A percentile compares a stretch with the other conserved stretches of the same genome.
Evolutionary conservation across 2,113 vertebrate species (phyloP).

Genomic region (Rousettus leschenaultii): DNA sequence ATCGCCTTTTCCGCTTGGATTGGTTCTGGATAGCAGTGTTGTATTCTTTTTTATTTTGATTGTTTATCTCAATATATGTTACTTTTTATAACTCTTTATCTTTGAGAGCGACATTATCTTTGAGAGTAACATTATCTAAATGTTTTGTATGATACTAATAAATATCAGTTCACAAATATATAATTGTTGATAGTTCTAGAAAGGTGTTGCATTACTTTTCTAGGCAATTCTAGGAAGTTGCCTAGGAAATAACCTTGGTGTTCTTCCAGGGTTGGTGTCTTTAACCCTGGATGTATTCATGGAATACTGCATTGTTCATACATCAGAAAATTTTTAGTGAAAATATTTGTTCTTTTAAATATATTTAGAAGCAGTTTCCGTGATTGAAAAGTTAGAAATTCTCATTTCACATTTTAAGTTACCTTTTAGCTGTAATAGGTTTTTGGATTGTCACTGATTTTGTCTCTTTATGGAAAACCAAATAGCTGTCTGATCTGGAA

Average conservation of each 20-base stretch:
- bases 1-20: neutral
- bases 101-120: neutral
- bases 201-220: neutral
- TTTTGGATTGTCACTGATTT: slow-evolving; percentile 55
- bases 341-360: slow-evolving; percentile 32
- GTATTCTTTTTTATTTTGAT: neutral
- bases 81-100: neutral
- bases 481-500: slow-evolving; percentile 57
- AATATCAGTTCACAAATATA: neutral
- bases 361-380: slow-evolving; percentile 7
- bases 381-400: slow-evolving; percentile 40
- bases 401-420: slow-evolving; percentile 55
- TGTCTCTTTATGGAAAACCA: slow-evolving; percentile 57
- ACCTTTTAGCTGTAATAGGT: slow-evolving; percentile 46
- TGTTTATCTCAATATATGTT: neutral
- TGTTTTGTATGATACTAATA: neutral
- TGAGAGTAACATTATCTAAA: neutral
- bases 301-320: neutral
- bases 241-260: neutral
- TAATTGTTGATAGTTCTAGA: neutral
- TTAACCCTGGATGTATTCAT: neutral
- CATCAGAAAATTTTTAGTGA: neutral
- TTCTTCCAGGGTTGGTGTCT: neutral
- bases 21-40: neutral
- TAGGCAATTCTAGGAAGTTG: neutral